A percentile compares a stretch with the other conserved stretches of the same genome.
Conservation (phyloP, 2,888 invertebrate genomes). For the Tanaodytes sp. region DNA sequence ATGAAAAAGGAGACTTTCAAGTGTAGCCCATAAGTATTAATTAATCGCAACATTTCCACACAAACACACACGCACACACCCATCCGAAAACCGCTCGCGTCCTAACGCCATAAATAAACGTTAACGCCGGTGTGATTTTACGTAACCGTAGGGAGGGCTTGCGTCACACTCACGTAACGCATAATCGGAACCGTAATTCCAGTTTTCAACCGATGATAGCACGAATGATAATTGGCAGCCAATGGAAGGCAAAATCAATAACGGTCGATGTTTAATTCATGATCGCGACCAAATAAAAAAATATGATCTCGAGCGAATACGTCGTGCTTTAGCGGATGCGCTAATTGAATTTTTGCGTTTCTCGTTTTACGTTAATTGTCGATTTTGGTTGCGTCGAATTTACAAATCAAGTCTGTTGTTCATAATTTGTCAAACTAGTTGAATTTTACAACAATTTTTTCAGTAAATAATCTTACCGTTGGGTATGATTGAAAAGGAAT, state of each 20-base stretch:
- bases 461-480: no score
- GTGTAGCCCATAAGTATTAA: slow-evolving; percentile 41
- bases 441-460: no score
- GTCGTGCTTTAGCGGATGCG: slow-evolving; percentile 14
- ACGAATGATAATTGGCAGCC: slow-evolving; percentile 39
- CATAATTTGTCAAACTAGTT: no score
- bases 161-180: slow-evolving; percentile 48
- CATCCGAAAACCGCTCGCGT: slow-evolving; percentile 40
- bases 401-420: no score
- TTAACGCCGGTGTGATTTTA: slow-evolving; percentile 42
- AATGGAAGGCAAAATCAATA: slow-evolving; percentile 45
- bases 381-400: no score
- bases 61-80: no score
- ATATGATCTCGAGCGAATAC: slow-evolving; percentile 9
- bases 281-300: slow-evolving; percentile 6
- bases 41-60: slow-evolving; percentile 45
- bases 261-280: slow-evolving; percentile 48
- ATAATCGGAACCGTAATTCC: slow-evolving; percentile 48
- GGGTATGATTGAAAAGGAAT: no score
- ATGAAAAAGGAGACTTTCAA: slow-evolving; percentile 17
- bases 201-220: slow-evolving; percentile 39
- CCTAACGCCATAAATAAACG: slow-evolving; percentile 43
- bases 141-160: slow-evolving; percentile 42
- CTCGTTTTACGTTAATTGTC: no score
- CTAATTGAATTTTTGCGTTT: no score